phyloP scores from a whole-genome alignment of 2,888 invertebrate genomes.

The Athrips mouffetella region DNA sequence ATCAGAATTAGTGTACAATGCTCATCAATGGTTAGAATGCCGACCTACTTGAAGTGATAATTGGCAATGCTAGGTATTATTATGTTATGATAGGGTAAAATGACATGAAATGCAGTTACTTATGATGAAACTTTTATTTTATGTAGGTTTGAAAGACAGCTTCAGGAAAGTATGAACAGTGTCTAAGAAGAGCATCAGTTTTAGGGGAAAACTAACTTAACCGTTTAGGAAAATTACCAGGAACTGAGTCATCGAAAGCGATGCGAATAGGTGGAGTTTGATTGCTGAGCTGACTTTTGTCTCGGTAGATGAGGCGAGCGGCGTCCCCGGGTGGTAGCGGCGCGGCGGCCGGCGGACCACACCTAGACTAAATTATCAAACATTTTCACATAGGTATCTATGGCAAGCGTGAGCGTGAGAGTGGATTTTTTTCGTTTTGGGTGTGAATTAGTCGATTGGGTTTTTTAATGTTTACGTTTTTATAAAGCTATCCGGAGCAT shows the following conservation, averaged over 20 bases:
- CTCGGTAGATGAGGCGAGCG: constrained; percentile 78
- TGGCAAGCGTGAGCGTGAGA: constrained; percentile 79
- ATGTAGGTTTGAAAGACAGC: background rate
- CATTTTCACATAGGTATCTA: constrained; percentile 79
- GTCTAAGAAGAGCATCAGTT: background rate
- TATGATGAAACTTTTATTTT: background rate
- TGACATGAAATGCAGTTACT: background rate
- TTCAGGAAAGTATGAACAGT: background rate
- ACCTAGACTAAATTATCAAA: constrained; percentile 75
- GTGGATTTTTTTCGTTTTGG: constrained; percentile 78
- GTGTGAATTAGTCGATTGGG: constrained; percentile 79
- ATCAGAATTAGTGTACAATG: constrained; percentile 47
- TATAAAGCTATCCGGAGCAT: constrained; percentile 68
- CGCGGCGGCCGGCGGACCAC: constrained; percentile 71
- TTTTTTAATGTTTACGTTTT: constrained; percentile 77
- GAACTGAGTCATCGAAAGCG: constrained; percentile 1
- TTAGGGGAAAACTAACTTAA: background rate
- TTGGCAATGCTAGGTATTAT: background rate
- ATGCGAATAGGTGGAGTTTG: constrained; percentile 29
- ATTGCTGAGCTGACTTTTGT: constrained; percentile 73
- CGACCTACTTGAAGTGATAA: background rate
- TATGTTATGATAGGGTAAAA: background rate
- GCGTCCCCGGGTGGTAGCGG: constrained; percentile 65
- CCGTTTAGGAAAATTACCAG: constrained; percentile 4
- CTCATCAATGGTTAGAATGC: constrained; percentile 11